Evolutionary conservation across 2,113 vertebrate genomes (phyloP), one percentile per base, ranked within the genome.

Genomic region (Taxidea taxus): DNA sequence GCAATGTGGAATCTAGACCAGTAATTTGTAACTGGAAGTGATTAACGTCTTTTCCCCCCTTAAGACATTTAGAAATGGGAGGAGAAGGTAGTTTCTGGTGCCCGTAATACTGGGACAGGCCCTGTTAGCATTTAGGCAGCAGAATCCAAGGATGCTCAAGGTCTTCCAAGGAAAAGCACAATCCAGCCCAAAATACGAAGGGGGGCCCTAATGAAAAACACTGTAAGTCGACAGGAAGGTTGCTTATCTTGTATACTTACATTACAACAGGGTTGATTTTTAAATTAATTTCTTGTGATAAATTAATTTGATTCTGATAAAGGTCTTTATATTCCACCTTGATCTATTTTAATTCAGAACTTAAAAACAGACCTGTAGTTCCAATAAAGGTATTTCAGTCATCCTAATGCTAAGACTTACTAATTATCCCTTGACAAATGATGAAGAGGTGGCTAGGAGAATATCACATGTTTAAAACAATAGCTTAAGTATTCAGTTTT

Each of bases 271-370:
- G 7, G 27, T 74, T 90, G 81, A 83, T 51, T 81, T 91, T 78
- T 47, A 42, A 90, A 80, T 68, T 90, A 7, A 83, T 51, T 84
- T 90, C 60, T 86, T 91, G 11, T 74, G 27, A 82, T 77, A 91
- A 91, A 94, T 66, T 95, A 77, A 87, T 66, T 82, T 77, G 47
- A 92, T 84, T 94, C 23, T 81, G 25, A 90, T 92, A 93, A 91
- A 96, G 44, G 42, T 49, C 23, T 64, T 47, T 83, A 21, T 14
- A 74, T 83, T 92, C 49, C 29, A 96, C n/a, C 10, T 78, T 87
- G 42, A 92, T 70, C 49, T 54, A 85, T 0, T 94, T 91, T 82
- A 97, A 93, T 82, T 90, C 27, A 81, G 77, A 96, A 92, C 75
- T 62, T 88, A 60, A 94, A 86, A 94, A 92, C 11, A 91, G 49